Base-by-base conservation (phyloP, 2,888 invertebrate genomes). In the Hetaerina titia region DNA sequence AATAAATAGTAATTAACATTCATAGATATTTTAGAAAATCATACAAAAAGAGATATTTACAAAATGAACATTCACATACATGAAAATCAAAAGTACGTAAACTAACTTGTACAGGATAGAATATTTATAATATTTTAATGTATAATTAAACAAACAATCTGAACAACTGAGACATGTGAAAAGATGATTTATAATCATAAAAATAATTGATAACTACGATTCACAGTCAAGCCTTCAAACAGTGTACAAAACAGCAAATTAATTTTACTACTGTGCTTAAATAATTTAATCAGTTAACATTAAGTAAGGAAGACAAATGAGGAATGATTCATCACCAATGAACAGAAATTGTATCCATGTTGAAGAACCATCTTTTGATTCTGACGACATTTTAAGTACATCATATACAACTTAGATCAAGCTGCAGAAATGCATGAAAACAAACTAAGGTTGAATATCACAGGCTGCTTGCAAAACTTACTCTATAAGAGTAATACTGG, bases 401-500 rank as follows among this genome's bases (percentile, higher is more conserved):
- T 13, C 31, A 15, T 69, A n/a, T 31, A 92, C 56, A 92, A 69
- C 56, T 69, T 69, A 25, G 45, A 69, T 74, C 22, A 92, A 92
- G 92, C 92, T 92, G 69, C 92, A 64, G 56, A 92, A 92, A 92
- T 92, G 89, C 89, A 89, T 89, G 56, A 89, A 92, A 69, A 92
- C 69, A 92, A 92, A 92, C 31, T 57, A 92, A 92, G 8, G 92
- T 69, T 92, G 69, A 74, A 92, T 92, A 92, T 92, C 92, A 92
- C 92, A 92, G 92, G 92, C 92, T 74, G 64, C 69, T 64, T 92
- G 69, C 92, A 69, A 92, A 89, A 92, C 22, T 92, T 56, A 92
- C 92, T 92, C 92, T 92, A 92, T 92, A 92, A 92, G 92, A 92
- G 92, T 56, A 92, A 92, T 92, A 92, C 92, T 69, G 92, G 69